Evolutionary conservation across 2,888 invertebrate genomes (phyloP).

Genomic region (Phyllotreta striolata): DNA sequence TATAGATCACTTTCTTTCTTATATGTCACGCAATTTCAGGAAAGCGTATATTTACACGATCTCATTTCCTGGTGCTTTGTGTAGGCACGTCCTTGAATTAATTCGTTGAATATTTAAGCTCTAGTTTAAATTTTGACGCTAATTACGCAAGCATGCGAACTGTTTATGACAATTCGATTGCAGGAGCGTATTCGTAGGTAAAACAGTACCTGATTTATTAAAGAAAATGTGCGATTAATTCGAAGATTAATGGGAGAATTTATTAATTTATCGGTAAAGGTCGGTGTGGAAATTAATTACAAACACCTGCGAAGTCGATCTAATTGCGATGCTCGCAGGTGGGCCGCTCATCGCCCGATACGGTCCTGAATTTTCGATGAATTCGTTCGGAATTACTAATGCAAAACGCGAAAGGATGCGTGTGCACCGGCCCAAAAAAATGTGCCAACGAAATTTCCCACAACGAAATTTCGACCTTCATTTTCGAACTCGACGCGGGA

Average conservation of each 20-base stretch:
- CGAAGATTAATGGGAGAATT: background rate
- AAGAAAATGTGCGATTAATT: background rate
- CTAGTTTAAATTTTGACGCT: constrained; percentile 8
- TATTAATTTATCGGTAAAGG: constrained; percentile 11
- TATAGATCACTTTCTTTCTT: too few relatives aligned
- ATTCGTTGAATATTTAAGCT: background rate
- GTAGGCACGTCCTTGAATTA: constrained; percentile 3
- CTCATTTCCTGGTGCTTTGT: too few relatives aligned
- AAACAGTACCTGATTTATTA: background rate
- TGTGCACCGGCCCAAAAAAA: constrained; percentile 27
- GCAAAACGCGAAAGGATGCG: constrained; percentile 21
- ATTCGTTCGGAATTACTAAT: constrained; percentile 13
- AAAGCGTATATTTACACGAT: too few relatives aligned
- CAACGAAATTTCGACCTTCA: background rate
- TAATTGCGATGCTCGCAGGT: constrained; percentile 1
- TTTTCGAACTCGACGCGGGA: background rate
- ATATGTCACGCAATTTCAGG: too few relatives aligned
- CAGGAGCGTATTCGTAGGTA: constrained; percentile 7
- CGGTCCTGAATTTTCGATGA: constrained; percentile 19
- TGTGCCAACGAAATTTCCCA: constrained; percentile 21
- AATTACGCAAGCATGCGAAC: constrained; percentile 9
- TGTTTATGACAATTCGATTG: background rate
- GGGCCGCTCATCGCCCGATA: background rate
- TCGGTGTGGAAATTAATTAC: constrained; percentile 1
- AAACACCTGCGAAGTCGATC: constrained; percentile 2